Percentiles rank a stretch among this genome's conserved stretches.
Conservation (phyloP, 2,888 invertebrate species). For the Cephus sareptanus region DNA sequence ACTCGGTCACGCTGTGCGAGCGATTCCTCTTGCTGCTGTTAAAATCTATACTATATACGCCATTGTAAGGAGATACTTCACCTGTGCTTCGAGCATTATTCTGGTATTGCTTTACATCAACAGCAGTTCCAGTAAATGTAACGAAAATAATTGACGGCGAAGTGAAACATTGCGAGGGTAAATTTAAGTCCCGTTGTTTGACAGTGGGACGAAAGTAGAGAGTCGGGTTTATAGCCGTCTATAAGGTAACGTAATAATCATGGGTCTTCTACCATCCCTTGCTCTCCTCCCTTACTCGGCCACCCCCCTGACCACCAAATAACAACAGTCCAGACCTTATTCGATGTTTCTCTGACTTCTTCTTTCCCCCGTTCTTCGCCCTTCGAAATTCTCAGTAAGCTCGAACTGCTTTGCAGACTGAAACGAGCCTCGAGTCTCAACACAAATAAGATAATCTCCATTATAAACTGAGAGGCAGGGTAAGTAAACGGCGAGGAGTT, state of each 20-base stretch:
- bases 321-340: background rate
- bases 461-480: slow-evolving; percentile 61
- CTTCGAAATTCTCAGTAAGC: slow-evolving; percentile 1
- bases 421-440: slow-evolving; percentile 44
- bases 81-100: background rate
- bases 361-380: slow-evolving; percentile 6
- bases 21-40: slow-evolving; percentile 19
- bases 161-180: background rate
- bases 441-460: slow-evolving; percentile 65
- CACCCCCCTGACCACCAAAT: background rate
- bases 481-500: slow-evolving; percentile 60
- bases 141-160: background rate
- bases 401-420: slow-evolving; percentile 22
- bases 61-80: background rate
- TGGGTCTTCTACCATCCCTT: slow-evolving; percentile 7
- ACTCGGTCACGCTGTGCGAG: slow-evolving; percentile 7
- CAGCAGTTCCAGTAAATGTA: background rate
- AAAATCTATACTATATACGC: background rate
- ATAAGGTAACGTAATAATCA: slow-evolving; percentile 7
- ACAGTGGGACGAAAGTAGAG: background rate
- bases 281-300: background rate
- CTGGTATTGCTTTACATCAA: background rate
- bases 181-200: background rate
- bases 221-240: background rate
- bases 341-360: slow-evolving; percentile 4